Percentiles rank a stretch among this genome's conserved stretches.
Conservation (phyloP, 2,888 invertebrate genomes). For the Girardia tigrina region DNA sequence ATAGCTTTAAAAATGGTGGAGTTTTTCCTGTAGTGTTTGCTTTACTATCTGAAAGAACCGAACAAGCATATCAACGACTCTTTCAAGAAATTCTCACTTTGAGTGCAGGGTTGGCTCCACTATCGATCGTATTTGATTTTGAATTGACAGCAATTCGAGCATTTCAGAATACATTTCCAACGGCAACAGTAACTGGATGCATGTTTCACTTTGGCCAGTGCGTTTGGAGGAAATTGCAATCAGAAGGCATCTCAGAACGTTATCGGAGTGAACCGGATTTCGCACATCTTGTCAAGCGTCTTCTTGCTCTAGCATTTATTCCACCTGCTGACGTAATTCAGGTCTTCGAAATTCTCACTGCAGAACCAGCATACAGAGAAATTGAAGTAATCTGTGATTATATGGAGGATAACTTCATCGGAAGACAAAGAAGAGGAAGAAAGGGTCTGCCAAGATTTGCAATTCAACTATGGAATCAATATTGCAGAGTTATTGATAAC, state of each 20-base stretch:
- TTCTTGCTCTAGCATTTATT: neutral
- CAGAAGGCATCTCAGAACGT: slow-evolving; percentile 1
- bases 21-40: neutral
- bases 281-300: neutral
- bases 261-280: neutral
- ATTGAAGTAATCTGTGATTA: slow-evolving; percentile 10
- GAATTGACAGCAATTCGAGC: neutral
- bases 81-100: neutral
- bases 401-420: slow-evolving; percentile 18
- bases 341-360: too few species aligned
- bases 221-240: slow-evolving; percentile 2
- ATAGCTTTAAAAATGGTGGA: neutral
- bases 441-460: too few species aligned
- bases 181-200: neutral
- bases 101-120: neutral
- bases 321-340: neutral
- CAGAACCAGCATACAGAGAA: neutral
- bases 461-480: too few species aligned
- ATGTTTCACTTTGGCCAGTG: slow-evolving; percentile 19
- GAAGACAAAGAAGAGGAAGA: neutral
- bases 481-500: too few species aligned
- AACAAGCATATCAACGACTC: neutral
- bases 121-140: too few species aligned
- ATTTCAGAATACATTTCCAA: neutral
- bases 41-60: slow-evolving; percentile 6